Evolutionary conservation across 2,888 invertebrate species (phyloP), one percentile per base, ranked within the genome.

Genomic region (Diplolepis rosae): DNA sequence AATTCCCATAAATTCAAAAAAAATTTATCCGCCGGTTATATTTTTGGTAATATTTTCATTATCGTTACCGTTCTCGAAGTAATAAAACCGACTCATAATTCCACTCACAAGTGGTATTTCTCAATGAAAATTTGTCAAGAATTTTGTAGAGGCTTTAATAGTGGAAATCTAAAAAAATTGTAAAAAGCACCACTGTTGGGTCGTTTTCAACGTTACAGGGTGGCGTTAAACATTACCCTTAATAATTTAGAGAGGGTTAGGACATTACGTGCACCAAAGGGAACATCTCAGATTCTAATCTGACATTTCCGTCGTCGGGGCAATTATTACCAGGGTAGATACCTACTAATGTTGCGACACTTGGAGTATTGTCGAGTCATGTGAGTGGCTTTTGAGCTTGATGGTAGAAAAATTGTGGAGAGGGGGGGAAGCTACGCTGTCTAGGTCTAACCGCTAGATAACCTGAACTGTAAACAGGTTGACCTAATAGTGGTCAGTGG

Each of bases 261-360:
- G 48, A 72, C 82, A 82, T 85, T 79, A 80, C 79, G 80, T 80
- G 80, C 71, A 65, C 30, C 72, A 73, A 71, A 74, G 70, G 69
- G 67, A 71, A 72, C 85, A 86, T 87, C 87, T 87, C 86, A 85
- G 87, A 87, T 87, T 85, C 79, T 84, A 84, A 87, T 87, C 87
- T 85, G 84, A 85, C 87, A 87, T 85, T 87, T 87, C 87, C 87
- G 86, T 84, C 85, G 82, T 82, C 80, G 77, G 65, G 27, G 24
- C 61, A 61, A 61, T 61, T 70, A 75, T 72, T 66, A 61, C 35
- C 65, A 28, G 48, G 27, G 61, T 32, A 13, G 56, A 56, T 61
- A 42, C 39, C 61, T 61, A 28, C 65, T 71, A 68, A 71, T 68
- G 71, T 68, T 52, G 65, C 65, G 28, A 66, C 51, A 66, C 56